Base-by-base conservation (phyloP, 2,888 invertebrate species). In the Idaea straminata region DNA sequence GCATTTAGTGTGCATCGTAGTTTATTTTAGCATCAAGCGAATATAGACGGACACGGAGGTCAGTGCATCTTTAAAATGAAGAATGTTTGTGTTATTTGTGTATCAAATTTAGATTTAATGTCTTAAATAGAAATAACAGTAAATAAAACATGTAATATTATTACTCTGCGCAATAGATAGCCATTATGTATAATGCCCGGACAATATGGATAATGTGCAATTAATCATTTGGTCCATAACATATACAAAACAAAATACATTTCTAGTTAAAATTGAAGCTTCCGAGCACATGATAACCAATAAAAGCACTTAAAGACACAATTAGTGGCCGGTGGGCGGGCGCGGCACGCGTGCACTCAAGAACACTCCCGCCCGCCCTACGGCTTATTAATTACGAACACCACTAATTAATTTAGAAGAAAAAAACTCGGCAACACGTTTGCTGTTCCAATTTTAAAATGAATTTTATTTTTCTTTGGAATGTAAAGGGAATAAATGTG, bases 381-480 rank as follows among this genome's bases (percentile, higher is more conserved):
- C 70, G 77, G 81, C 83, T 80, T 77, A 74, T 78, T 86, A 86
- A 86, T 87, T 86, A 84, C 81, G 67, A 69, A 69, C 65, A 66
- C 69, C 69, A 69, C 69, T 69, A 64, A 69, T 66, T 69, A 69
- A 69, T 62, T 16, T 47, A 35, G 15, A 57, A 47, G 47, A 62
- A 15, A 36, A 34, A 34, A 57, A 61, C 36, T 35, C 16, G 5
- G 35, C 57, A 59, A 59, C 59, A 59, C 59, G 25, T 25, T 34
- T 59, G 59, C 25, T 25, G 59, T 5, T 59, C 25, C 25, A 38
- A 38, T 38, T 38, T 38, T 38, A 38, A 38, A 38, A 38, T 38
- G 6, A 13, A 38, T 38, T 38, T 38, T 38, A 10, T 10, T 38
- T 38, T 38, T 38, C 38, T 38, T 38, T 38, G 13, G 38, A 38